Conservation (phyloP, 1,140 invertebrate genomes). For the Rhagoletis pomonella region DNA sequence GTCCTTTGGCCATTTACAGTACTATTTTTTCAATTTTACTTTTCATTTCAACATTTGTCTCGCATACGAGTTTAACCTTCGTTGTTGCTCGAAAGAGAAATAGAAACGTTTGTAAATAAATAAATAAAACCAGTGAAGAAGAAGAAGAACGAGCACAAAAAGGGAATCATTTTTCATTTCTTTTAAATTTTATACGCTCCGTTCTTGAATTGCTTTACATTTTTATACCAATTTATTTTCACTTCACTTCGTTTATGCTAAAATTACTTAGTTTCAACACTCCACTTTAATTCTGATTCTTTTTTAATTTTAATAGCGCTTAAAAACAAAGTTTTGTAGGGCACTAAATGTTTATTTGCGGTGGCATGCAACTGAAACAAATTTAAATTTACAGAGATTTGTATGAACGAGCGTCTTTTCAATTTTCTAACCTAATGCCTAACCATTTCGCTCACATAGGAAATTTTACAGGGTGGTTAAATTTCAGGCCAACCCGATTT, state of each 20-base stretch:
- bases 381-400: too few species aligned
- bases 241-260: not conserved
- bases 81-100: not conserved
- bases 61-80: not conserved
- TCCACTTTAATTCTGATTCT: too few species aligned
- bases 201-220: not conserved
- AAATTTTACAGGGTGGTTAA: too few species aligned
- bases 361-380: too few species aligned
- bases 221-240: not conserved
- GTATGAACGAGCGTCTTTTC: not conserved
- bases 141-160: not conserved
- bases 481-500: too few species aligned
- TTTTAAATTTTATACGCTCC: not conserved
- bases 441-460: too few species aligned
- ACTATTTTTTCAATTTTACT: not conserved
- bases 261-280: too few species aligned
- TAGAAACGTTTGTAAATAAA: not conserved
- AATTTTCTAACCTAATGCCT: not conserved
- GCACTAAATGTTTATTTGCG: too few species aligned
- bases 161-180: slow-evolving; percentile 6
- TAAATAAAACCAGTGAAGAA: not conserved
- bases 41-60: slow-evolving; percentile 3
- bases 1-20: slow-evolving; percentile 18
- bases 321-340: too few species aligned
- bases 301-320: too few species aligned